Evolutionary conservation across 53 echinoderm and acorn worm species (phyloP), one percentile per base, ranked within the genome.

Genomic region (Paelopatides confundens): DNA sequence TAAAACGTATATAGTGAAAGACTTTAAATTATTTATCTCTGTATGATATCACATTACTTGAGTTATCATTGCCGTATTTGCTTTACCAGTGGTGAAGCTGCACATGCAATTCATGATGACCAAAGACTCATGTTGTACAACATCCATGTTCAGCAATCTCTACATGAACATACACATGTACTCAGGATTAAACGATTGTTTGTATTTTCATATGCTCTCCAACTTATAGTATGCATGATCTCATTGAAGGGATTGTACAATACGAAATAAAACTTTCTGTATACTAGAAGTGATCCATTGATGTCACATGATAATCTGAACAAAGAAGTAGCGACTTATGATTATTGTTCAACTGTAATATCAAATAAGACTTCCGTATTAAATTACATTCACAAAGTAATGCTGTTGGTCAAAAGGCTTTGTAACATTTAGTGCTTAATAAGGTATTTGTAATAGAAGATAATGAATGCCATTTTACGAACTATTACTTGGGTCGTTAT

Each of bases 191-290:
- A 91, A 91, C 82, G 62, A 81, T 23, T 91, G 91, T 77, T 28
- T 37, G 40, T 91, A 69, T 65, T 92, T 88, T 35, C 88, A 92
- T 76, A 50, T 92, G n/a, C 76, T 92, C 40, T 6, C 37, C 15
- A 92, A 92, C 31, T 92, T 88, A 93, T 65, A 67, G 82, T 7
- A 93, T 93, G 93, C 93, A 93, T 66, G 93, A 90, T 69, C 53
- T 93, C 2, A 35, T 93, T 3, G 93, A 93, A 85, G 93, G 88
- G 8, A 58, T 93, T n/a, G 93, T 87, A 14, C 93, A 90, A 76
- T 87, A 93, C 87, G 93, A 90, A 50, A 46, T 93, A 27, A 87
- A 86, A 74, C 48, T 89, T 89, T 34, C 82, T 86, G 1, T 81
- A 9, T 27, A 82, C 85, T 24, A 82, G 83, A 69, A 47, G 84